These are phyloP conservation scores for Atta cephalotes DNA, from an alignment of 1,140 invertebrate genomes.

Conservation along the genomic window DNA sequence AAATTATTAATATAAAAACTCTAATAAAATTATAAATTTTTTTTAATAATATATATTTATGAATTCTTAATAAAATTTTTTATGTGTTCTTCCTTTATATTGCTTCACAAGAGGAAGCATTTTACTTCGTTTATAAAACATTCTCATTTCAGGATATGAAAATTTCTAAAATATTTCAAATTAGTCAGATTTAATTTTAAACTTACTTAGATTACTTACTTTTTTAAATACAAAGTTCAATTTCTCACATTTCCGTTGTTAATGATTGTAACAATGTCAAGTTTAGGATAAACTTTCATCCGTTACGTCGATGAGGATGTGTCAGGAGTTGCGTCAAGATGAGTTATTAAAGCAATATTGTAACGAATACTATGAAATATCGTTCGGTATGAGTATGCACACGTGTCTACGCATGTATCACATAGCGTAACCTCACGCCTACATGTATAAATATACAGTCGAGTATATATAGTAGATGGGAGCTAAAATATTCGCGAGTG, in stretches of 20 bases:
- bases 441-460: slow-evolving; percentile 12
- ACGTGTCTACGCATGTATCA: not conserved
- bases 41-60: not conserved
- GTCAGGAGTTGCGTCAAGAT: slow-evolving; percentile 57
- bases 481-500: slow-evolving; percentile 56
- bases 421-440: not conserved
- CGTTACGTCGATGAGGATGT: slow-evolving; percentile 60
- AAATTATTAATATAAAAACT: not conserved
- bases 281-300: slow-evolving; percentile 42
- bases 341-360: slow-evolving; percentile 70
- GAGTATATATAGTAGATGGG: not conserved
- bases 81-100: not conserved
- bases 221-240: not conserved
- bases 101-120: not conserved
- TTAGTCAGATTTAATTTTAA: not conserved
- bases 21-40: not conserved
- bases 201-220: not conserved
- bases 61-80: not conserved
- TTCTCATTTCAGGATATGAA: not conserved
- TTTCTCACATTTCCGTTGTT: not conserved
- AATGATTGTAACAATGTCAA: slow-evolving; percentile 55
- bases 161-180: slow-evolving; percentile 2
- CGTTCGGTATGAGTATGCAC: not conserved
- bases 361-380: slow-evolving; percentile 53
- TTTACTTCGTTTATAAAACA: not conserved